Evolutionary conservation across 2,888 invertebrate genomes (phyloP).

Genomic region (Agrilus mali): DNA sequence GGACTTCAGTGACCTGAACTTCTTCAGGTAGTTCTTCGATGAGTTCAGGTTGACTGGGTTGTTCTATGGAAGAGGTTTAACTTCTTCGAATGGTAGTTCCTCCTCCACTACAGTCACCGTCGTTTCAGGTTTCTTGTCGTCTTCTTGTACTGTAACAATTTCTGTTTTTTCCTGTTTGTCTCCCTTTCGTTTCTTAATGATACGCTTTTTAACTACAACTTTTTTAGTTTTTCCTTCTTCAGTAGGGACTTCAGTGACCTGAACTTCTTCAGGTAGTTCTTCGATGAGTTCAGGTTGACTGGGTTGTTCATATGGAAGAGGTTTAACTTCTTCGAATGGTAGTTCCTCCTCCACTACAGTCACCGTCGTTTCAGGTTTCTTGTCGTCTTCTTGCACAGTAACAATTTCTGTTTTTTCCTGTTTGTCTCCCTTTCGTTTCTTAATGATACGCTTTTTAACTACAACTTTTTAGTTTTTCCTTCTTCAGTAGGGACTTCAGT

Average conservation of each 20-base stretch:
- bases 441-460: conserved; percentile 30
- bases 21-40: conserved; percentile 22
- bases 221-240: conserved; percentile 13
- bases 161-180: conserved; percentile 20
- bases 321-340: conserved; percentile 16
- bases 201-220: conserved; percentile 18
- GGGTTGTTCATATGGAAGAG: conserved; percentile 2
- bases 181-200: conserved; percentile 18
- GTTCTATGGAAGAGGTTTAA: conserved; percentile 8
- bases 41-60: conserved; percentile 7
- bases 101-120: conserved; percentile 21
- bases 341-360: conserved; percentile 14
- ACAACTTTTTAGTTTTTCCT: conserved; percentile 18
- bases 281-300: conserved; percentile 12
- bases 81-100: conserved; percentile 10
- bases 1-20: conserved; percentile 9
- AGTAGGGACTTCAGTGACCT: conserved; percentile 7
- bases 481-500: conserved; percentile 13
- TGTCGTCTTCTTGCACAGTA: conserved; percentile 17
- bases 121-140: conserved; percentile 23
- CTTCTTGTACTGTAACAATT: conserved; percentile 26
- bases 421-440: conserved; percentile 28
- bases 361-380: conserved; percentile 19
- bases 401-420: conserved; percentile 32
- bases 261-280: conserved; percentile 18